These are phyloP conservation scores for Drosophila prostipennis DNA, from an alignment of 2,888 invertebrate genomes.

Conservation along the genomic window DNA sequence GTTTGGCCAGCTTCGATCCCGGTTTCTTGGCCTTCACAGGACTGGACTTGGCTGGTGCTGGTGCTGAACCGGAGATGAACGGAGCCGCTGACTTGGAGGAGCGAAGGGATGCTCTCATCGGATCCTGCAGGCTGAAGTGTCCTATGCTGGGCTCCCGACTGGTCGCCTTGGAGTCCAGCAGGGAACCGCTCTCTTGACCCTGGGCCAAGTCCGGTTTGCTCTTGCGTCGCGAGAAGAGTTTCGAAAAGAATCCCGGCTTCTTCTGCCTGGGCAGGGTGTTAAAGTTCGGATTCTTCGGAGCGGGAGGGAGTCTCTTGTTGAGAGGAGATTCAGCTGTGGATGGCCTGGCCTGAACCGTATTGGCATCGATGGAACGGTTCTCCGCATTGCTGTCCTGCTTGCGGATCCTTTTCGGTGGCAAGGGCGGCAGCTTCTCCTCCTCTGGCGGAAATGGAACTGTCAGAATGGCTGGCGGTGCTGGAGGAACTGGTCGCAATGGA, in stretches of 20 bases:
- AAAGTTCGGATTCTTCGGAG: conserved; percentile 78
- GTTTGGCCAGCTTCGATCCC: conserved; percentile 83
- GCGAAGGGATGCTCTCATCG: conserved; percentile 79
- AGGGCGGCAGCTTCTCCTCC: conserved; percentile 89
- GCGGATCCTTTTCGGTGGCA: conserved; percentile 92
- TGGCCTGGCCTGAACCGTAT: conserved; percentile 69
- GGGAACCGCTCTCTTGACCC: conserved; percentile 55
- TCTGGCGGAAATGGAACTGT: conserved; percentile 74
- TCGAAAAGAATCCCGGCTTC: conserved; percentile 87
- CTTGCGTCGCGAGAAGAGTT: conserved; percentile 86
- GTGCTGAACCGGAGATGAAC: conserved; percentile 54
- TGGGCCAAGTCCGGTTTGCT: conserved; percentile 85
- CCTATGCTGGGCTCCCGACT: conserved; percentile 82
- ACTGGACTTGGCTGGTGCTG: conserved; percentile 28
- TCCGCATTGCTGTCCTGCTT: conserved; percentile 85
- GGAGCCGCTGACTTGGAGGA: conserved; percentile 77
- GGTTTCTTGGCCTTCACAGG: conserved; percentile 60
- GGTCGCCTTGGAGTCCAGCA: conserved; percentile 58
- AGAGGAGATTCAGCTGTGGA: conserved; percentile 83
- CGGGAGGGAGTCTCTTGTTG: conserved; percentile 86
- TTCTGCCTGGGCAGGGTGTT: conserved; percentile 86
- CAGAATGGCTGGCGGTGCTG: conserved; percentile 33
- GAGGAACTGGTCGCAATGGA: conserved; percentile 19
- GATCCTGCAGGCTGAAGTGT: conserved; percentile 78
- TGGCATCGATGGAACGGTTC: conserved; percentile 79